These are phyloP conservation scores for Druceiella hillmani DNA, from an alignment of 2,888 invertebrate species.

Conservation along the genomic window DNA sequence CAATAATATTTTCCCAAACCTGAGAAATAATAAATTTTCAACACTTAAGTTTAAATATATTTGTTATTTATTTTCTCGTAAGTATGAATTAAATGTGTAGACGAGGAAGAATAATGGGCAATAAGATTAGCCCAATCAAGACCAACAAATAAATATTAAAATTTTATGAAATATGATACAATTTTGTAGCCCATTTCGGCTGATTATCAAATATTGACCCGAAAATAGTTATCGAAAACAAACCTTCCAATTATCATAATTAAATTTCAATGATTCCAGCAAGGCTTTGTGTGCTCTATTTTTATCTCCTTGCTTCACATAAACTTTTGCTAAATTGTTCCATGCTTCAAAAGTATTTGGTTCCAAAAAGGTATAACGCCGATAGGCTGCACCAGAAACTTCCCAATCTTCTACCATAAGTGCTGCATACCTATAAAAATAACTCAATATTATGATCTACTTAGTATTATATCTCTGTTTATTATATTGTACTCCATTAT, in stretches of 20 bases:
- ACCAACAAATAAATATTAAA: too few relatives aligned
- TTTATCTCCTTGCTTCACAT: constrained; percentile 83
- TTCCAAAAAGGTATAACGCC: constrained; percentile 83
- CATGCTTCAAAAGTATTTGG: constrained; percentile 91
- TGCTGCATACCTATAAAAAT: constrained; percentile 72
- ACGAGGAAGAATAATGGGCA: background rate
- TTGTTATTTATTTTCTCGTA: too few relatives aligned
- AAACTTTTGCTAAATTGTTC: constrained; percentile 96
- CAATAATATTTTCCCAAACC: constrained; percentile 91
- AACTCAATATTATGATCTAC: too few relatives aligned
- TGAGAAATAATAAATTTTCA: constrained; percentile 25
- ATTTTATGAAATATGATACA: background rate
- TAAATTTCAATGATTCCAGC: constrained; percentile 85
- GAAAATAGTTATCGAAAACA: constrained; percentile 6
- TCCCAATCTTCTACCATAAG: constrained; percentile 76
- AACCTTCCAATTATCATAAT: constrained; percentile 89
- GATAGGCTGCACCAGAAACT: constrained; percentile 76
- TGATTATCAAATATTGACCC: background rate
- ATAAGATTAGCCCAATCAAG: too few relatives aligned
- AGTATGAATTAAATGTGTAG: background rate
- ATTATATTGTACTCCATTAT: too few relatives aligned
- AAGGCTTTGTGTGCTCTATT: constrained; percentile 77
- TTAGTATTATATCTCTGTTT: too few relatives aligned
- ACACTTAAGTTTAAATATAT: background rate
- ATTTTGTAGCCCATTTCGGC: background rate